A percentile compares a stretch with the other conserved stretches of the same genome.
These are phyloP conservation scores for Pogonophryne albipinna DNA, from an alignment of 2,797 vertebrate species.

Conservation along the genomic window DNA sequence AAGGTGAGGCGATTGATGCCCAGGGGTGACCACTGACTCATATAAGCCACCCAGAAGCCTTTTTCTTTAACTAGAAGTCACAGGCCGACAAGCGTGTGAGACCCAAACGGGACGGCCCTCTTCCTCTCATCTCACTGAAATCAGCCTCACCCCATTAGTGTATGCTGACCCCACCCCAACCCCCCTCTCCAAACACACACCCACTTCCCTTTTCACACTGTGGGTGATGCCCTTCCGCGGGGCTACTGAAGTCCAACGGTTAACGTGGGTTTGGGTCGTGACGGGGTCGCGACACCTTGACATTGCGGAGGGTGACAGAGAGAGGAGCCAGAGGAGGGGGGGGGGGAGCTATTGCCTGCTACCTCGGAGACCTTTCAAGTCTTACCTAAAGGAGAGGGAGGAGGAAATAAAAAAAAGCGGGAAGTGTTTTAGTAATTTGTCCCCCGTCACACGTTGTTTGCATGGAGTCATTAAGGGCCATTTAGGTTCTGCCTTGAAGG, in stretches of 20 bases:
- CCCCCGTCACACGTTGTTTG: conserved; percentile 82
- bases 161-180: conserved; percentile 48
- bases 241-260: conserved; percentile 53
- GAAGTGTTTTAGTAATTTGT: conserved; percentile 82
- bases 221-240: conserved; percentile 47
- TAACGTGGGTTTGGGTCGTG: conserved; percentile 63
- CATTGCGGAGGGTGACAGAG: conserved; percentile 78
- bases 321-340: conserved; percentile 78
- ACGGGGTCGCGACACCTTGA: conserved; percentile 80
- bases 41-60: conserved; percentile 75
- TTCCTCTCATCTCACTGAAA: conserved; percentile 79
- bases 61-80: conserved; percentile 70
- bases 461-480: conserved; percentile 81
- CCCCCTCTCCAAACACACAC: conserved; percentile 51
- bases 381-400: conserved; percentile 72
- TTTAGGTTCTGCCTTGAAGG: conserved; percentile 77
- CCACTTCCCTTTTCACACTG: conserved; percentile 70
- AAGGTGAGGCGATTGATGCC: conserved; percentile 82
- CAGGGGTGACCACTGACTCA: conserved; percentile 72
- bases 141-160: conserved; percentile 79
- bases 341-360: conserved; percentile 44
- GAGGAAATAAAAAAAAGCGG: conserved; percentile 40
- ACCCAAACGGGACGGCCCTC: conserved; percentile 64
- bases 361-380: conserved; percentile 71
- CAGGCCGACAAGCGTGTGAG: conserved; percentile 72